Evolutionary conservation across 2,888 invertebrate species (phyloP), one percentile per base, ranked within the genome.

Genomic region (Drosophila emarginata): DNA sequence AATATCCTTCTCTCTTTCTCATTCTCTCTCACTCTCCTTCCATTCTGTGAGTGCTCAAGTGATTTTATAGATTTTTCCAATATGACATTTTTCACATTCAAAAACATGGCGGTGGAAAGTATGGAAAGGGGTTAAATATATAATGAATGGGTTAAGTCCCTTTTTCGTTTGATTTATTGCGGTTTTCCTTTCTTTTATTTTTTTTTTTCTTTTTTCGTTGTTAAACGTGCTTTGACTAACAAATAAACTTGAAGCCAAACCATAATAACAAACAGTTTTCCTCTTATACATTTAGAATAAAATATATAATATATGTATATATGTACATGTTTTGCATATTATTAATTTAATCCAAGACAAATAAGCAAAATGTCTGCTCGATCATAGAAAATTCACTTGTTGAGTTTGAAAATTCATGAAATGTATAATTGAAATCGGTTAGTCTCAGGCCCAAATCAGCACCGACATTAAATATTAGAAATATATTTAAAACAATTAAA

Each of bases 191-290:
- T 15, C 37, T 52, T 56, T 61, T 50, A 23, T 58, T 72, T 66
- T 52, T 56, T 61, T 32, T 6, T 12, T 11, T 9, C 5, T 2
- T 2, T 18, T 14, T 28, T n/a, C 28, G 52, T 26, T 37, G 36
- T 32, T 15, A 23, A 4, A 80, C 82, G 85, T 79, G 82, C 76
- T 64, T 67, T 56, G 84, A 80, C 76, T 70, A 70, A 71, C 45
- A 45, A 45, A 45, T 45, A 18, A 3, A 36, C 4, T 18, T 6
- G 15, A 40, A 40, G 11, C 11, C 4, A 9, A 45, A 45, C 4
- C 11, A 45, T 45, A n/a, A 45, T 21, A 45, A 18, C 18, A 45
- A 45, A 45, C 4, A 4, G 18, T 11, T 45, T 45, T 21, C 18
- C 21, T 45, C 11, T 45, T 18, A 6, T 45, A 26, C 32, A 9